These are phyloP conservation scores for Saguinus imperator DNA, from an alignment of 2,113 vertebrate species.

Conservation along the genomic window DNA sequence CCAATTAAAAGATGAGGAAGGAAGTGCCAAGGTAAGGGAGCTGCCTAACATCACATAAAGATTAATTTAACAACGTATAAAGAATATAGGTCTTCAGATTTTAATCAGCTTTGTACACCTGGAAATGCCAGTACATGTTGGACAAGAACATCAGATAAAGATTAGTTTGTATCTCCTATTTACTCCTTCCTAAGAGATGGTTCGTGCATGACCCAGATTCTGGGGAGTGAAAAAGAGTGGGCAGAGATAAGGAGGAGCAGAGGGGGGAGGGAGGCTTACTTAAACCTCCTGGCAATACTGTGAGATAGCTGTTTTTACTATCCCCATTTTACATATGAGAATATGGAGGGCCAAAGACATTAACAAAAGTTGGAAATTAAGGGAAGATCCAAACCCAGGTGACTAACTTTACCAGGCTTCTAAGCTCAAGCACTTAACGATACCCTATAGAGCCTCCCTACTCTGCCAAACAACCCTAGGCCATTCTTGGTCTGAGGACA, in stretches of 20 bases:
- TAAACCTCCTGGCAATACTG: not conserved
- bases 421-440: not conserved
- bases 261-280: not conserved
- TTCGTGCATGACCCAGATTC: not conserved
- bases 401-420: not conserved
- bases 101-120: constrained; percentile 47
- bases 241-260: not conserved
- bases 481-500: constrained; percentile 1
- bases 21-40: constrained; percentile 19
- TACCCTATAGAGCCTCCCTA: not conserved
- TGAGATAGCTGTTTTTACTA: not conserved
- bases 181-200: constrained; percentile 28
- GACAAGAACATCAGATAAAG: constrained; percentile 43
- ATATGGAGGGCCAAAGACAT: not conserved
- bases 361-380: constrained; percentile 15
- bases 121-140: constrained; percentile 31
- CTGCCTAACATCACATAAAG: constrained; percentile 1
- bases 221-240: not conserved
- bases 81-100: constrained; percentile 40
- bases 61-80: constrained; percentile 29
- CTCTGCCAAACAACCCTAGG: not conserved
- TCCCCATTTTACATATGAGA: constrained; percentile 23
- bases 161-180: constrained; percentile 49
- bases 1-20: constrained; percentile 53
- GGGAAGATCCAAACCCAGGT: not conserved